Base-by-base conservation (phyloP, 2,113 vertebrate genomes). In the Ovibos moschatus region DNA sequence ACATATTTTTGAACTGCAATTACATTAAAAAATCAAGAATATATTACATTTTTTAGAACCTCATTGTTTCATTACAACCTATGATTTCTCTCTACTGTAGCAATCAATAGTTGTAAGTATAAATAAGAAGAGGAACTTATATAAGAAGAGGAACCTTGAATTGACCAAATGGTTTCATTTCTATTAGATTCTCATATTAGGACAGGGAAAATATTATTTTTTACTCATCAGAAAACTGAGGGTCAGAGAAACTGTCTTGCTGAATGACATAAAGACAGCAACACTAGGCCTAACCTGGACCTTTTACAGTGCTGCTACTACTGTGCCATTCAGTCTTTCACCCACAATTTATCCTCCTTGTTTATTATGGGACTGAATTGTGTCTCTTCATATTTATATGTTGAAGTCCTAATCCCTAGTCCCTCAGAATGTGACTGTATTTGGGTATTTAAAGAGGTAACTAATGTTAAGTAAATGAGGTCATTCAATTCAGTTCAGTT, bases 181-280 rank as follows among this genome's bases (percentile, higher is more conserved):
- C 28, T 89, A 62, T 55, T n/a, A 55, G 43, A 81, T 27, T 87
- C 94, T 82, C 81, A 82, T 74, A 71, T 86, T 87, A 62, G 21
- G 23, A 47, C 7, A 87, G 36, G 16, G n/a, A 55, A 89, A 82
- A 79, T 92, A 60, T 36, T 79, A 74, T 95, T 93, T 89, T 93
- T 93, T 87, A 82, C 74, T 74, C 17, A 82, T 87, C 82, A 97
- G 62, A 93, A 90, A 95, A 74, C 12, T 71, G 71, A 93, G 57
- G 15, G 36, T 64, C 40, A 81, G 23, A 96, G 36, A 58, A 62
- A 51, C 58, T 84, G 78, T 71, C 19, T 83, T 74, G 25, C 25
- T 76, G 71, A 62, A 60, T 90, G 87, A 87, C 36, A 47, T 60
- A 90, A 74, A 86, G 93, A 33, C 57, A n/a, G 58, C 25, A 62